Conservation (phyloP, 2,113 vertebrate genomes). For the Rattus norvegicus region DNA sequence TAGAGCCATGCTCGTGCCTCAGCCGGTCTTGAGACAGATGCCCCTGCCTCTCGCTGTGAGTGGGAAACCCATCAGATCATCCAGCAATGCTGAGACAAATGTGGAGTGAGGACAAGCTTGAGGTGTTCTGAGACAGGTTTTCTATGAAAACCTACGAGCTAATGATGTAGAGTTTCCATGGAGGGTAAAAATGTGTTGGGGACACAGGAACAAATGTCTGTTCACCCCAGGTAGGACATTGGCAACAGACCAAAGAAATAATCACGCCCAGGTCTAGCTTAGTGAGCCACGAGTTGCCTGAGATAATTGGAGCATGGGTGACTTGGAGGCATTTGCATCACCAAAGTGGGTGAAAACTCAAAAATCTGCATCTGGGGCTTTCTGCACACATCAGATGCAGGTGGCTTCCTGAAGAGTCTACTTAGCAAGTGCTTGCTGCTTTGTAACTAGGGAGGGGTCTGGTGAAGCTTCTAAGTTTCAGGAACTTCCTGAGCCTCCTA, state of each 20-base stretch:
- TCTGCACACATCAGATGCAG: neutral
- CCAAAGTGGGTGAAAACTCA: too few relatives aligned
- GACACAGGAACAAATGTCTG: neutral
- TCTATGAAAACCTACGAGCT: neutral
- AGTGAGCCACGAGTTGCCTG: neutral
- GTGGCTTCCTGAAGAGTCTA: neutral
- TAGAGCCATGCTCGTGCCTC: rapidly evolving
- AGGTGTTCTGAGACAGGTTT: rapidly evolving
- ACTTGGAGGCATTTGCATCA: neutral
- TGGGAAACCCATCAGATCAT: neutral
- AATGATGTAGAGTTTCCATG: rapidly evolving
- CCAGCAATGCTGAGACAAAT: neutral
- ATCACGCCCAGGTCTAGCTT: too few relatives aligned
- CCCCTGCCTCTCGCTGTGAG: neutral
- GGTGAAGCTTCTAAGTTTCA: neutral
- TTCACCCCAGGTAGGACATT: neutral
- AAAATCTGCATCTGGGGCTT: too few relatives aligned
- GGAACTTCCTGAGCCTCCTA: neutral
- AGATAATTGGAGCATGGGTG: too few relatives aligned
- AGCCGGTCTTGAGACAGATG: neutral
- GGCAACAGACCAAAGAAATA: neutral
- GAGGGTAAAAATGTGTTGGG: neutral
- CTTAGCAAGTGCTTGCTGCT: neutral
- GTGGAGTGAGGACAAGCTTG: too few relatives aligned
- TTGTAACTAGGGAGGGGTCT: neutral